These are phyloP conservation scores for Latrodectus elegans DNA, from an alignment of 2,888 invertebrate genomes.

Conservation along the genomic window DNA sequence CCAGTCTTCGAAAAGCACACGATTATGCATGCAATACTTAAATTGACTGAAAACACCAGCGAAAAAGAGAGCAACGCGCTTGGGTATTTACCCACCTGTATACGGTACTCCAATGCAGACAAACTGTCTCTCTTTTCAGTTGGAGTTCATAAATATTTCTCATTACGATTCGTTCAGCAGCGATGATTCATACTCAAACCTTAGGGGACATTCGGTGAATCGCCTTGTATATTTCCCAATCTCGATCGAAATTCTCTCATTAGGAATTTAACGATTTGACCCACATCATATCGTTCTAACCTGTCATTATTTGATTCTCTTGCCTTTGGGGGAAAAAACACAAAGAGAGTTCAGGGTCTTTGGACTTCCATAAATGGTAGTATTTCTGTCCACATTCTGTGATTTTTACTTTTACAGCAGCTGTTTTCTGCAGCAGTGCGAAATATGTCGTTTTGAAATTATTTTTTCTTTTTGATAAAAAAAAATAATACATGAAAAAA, in stretches of 20 bases:
- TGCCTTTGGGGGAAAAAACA: conserved; percentile 17
- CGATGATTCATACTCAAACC: conserved; percentile 4
- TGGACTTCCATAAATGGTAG: not conserved
- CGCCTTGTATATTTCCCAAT: conserved; percentile 4
- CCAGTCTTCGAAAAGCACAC: too few relatives aligned
- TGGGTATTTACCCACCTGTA: not conserved
- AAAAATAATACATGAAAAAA: too few relatives aligned
- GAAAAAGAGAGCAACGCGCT: not conserved
- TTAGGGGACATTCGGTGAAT: not conserved
- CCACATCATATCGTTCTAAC: conserved; percentile 20
- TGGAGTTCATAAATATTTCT: not conserved
- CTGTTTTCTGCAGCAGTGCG: not conserved
- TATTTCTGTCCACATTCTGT: conserved; percentile 14
- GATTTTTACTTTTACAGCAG: not conserved
- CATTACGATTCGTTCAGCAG: not conserved
- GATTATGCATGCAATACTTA: too few relatives aligned
- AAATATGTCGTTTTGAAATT: too few relatives aligned
- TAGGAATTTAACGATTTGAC: conserved; percentile 37
- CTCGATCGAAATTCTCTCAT: conserved; percentile 18
- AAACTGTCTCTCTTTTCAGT: not conserved
- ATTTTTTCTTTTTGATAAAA: too few relatives aligned
- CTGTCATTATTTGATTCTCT: conserved; percentile 30
- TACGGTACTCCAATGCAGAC: not conserved
- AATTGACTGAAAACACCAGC: too few relatives aligned
- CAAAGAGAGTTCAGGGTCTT: conserved; percentile 26